A percentile compares a stretch with the other conserved stretches of the same genome.
Evolutionary conservation across 2,113 vertebrate species (phyloP).

Genomic region (Melospiza melodia): DNA sequence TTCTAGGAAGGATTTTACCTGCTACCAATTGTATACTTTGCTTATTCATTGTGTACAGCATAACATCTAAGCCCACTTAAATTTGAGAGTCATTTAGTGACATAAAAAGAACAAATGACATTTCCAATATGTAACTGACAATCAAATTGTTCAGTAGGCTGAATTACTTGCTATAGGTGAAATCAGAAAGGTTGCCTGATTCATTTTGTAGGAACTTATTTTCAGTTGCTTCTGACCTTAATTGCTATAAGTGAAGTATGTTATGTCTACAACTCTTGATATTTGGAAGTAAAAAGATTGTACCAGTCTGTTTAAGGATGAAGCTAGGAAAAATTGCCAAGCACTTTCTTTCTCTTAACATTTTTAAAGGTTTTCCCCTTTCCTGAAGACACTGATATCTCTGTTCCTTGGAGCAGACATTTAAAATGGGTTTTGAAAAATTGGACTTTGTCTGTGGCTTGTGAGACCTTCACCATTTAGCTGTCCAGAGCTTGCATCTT

Average conservation of each 20-base stretch:
- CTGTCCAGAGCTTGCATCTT: background rate
- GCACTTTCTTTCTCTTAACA: background rate
- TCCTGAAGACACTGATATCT: background rate
- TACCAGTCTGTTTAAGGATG: background rate
- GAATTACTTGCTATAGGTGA: background rate
- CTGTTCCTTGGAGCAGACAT: background rate
- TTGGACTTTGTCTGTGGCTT: background rate
- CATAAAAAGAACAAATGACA: background rate
- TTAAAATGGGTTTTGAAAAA: background rate
- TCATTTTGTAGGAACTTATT: background rate
- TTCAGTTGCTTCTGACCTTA: background rate
- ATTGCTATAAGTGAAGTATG: background rate
- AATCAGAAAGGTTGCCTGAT: background rate
- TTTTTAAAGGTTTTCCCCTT: background rate
- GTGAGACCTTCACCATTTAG: background rate
- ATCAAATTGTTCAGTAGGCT: background rate
- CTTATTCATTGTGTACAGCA: background rate
- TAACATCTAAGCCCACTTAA: background rate
- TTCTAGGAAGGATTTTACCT: background rate
- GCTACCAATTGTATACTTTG: background rate
- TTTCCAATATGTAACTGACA: background rate
- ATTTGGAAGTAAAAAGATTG: background rate
- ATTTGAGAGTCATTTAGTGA: background rate
- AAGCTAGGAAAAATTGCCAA: background rate
- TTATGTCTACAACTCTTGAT: background rate